Evolutionary conservation across 2,797 vertebrate species (phyloP).

Genomic region (Zalophus californianus): DNA sequence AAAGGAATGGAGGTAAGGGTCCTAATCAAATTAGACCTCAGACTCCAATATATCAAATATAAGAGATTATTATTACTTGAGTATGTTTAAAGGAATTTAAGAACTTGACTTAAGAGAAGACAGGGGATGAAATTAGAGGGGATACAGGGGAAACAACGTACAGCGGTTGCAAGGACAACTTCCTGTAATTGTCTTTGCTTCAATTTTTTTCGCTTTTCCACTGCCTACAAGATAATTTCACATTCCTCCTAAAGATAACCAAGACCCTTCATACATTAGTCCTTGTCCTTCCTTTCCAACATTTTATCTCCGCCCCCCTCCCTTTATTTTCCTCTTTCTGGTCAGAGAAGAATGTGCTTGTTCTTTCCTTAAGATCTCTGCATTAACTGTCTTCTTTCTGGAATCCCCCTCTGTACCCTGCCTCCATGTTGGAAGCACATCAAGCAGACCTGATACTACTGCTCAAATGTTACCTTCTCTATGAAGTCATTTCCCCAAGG

Average conservation of each 20-base stretch:
- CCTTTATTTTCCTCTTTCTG: background rate
- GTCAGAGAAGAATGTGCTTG: background rate
- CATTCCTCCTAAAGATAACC: background rate
- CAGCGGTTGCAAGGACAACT: background rate
- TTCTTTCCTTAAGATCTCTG: background rate
- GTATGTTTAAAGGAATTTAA: background rate
- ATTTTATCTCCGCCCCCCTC: background rate
- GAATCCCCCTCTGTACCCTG: background rate
- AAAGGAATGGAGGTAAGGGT: background rate
- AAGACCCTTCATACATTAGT: background rate
- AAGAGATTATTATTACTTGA: background rate
- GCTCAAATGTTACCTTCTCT: background rate
- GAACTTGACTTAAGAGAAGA: background rate
- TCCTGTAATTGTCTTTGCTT: background rate
- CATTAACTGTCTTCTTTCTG: background rate
- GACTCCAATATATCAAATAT: background rate
- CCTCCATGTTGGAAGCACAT: accelerated
- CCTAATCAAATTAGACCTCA: background rate
- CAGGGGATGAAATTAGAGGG: background rate
- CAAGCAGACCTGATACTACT: background rate
- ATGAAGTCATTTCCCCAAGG: background rate
- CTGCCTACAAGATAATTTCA: background rate
- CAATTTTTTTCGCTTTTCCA: background rate
- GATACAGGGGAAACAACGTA: background rate
- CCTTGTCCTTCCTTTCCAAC: background rate